Conservation (phyloP, 1,140 invertebrate genomes). For the Penaeus vannamei region DNA sequence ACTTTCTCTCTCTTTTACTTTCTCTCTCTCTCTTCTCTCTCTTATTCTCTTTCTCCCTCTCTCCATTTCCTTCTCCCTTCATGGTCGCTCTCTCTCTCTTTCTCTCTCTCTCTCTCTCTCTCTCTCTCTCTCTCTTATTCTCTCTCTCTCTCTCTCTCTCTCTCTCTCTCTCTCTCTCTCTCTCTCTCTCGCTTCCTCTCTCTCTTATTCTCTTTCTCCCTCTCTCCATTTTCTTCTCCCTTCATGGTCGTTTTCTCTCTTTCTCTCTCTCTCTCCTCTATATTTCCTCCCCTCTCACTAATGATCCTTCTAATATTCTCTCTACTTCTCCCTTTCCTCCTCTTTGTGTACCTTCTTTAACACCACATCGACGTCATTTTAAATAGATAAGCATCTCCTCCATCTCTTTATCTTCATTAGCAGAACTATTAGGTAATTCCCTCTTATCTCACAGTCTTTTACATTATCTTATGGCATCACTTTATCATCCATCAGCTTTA, state of each 20-base stretch:
- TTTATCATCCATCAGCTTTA: no score
- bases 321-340: not conserved
- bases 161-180: conserved; percentile 37
- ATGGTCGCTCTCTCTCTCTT: conserved; percentile 30
- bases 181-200: conserved; percentile 34
- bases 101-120: conserved; percentile 37
- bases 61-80: not conserved
- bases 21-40: no score
- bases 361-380: no score
- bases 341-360: no score
- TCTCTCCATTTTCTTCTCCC: not conserved
- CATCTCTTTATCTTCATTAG: no score
- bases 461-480: no score
- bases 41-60: no score
- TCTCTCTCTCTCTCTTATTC: conserved; percentile 20
- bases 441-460: no score
- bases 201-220: conserved; percentile 20
- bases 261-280: conserved; percentile 34
- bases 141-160: conserved; percentile 46
- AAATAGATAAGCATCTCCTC: no score
- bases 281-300: not conserved
- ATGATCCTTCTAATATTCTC: not conserved
- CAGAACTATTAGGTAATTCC: no score
- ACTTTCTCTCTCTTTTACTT: no score
- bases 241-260: not conserved